Conservation (phyloP, 2,797 vertebrate genomes). For the Microtus californicus region DNA sequence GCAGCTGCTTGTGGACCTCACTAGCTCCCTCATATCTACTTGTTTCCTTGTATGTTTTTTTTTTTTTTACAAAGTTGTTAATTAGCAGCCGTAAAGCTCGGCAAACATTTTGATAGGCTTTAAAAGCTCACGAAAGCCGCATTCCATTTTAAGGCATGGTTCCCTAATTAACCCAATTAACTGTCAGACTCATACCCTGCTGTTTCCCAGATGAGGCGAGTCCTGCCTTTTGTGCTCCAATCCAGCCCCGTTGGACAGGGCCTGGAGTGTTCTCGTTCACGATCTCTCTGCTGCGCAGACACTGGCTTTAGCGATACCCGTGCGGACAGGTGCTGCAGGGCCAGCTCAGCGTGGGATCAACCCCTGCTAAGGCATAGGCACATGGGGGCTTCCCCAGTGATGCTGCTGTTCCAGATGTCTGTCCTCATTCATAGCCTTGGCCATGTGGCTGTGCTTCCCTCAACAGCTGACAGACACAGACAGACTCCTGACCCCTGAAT, state of each 20-base stretch:
- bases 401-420: not conserved
- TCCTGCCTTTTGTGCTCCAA: constrained; percentile 26
- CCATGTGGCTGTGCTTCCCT: not conserved
- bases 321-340: not conserved
- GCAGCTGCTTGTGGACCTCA: not conserved
- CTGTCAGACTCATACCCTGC: constrained; percentile 70
- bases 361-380: not conserved
- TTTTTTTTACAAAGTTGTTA: constrained; percentile 83
- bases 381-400: not conserved
- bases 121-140: constrained; percentile 84
- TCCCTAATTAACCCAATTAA: constrained; percentile 84
- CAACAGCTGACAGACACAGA: not conserved
- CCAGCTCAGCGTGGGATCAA: not conserved
- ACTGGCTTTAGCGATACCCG: not conserved
- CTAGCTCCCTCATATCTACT: constrained; percentile 55
- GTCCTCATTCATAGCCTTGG: not conserved
- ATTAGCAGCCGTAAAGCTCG: constrained; percentile 83
- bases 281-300: not conserved
- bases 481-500: not conserved
- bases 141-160: constrained; percentile 79
- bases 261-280: not conserved
- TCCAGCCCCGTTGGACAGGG: constrained; percentile 18
- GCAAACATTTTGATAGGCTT: constrained; percentile 86
- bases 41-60: constrained; percentile 70
- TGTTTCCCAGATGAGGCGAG: constrained; percentile 61